Evolutionary conservation across 2,113 vertebrate genomes (phyloP), one percentile per base, ranked within the genome.

Genomic region (Gobio gobio): DNA sequence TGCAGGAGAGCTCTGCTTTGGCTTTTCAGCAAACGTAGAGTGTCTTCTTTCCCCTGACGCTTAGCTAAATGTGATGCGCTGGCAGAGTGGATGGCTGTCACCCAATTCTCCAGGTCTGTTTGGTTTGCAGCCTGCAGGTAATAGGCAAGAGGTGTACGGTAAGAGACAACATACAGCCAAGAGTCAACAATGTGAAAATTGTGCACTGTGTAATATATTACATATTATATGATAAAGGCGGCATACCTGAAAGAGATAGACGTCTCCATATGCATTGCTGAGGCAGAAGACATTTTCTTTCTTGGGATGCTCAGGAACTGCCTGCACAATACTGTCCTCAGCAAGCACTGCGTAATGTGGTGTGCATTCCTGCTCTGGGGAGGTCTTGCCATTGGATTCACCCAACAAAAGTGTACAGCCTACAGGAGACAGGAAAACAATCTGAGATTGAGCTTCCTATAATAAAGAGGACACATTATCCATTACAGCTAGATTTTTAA

Each of bases 271-370:
- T 58, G 96, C 92, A 91, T 97, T 98, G 94, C 97, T 99, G 78
- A 99, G 96, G 83, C 97, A 99, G 94, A 99, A 98, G 29, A 99
- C 96, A 0, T 97, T 94, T 58, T 99, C 97, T 88, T 95, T 98
- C 91, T 95, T 96, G 58, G 97, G 97, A 63, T 99, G 96, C 77
- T 99, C 97, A 0, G 97, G 97, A 76, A 97, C 93, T 8, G 97
- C 94, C 90, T 98, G 97, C 18, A 98, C 96, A 10, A 98, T 92
- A 91, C 97, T 95, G 93, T 97, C 96, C 78, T 97, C 95, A 0
- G 94, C 96, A 83, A 96, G 94, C 80, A 99, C 94, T 16, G 96
- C 95, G 0, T 95, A 96, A 49, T 94, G 92, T 4, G 97, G 96
- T 33, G 93, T 90, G 1, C 90, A 91, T 79, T 92, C 95, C 90